Percentiles rank a stretch among this genome's conserved stretches.
These are phyloP conservation scores for Dicrostonyx torquatus DNA, from an alignment of 2,797 vertebrate species.

Conservation along the genomic window DNA sequence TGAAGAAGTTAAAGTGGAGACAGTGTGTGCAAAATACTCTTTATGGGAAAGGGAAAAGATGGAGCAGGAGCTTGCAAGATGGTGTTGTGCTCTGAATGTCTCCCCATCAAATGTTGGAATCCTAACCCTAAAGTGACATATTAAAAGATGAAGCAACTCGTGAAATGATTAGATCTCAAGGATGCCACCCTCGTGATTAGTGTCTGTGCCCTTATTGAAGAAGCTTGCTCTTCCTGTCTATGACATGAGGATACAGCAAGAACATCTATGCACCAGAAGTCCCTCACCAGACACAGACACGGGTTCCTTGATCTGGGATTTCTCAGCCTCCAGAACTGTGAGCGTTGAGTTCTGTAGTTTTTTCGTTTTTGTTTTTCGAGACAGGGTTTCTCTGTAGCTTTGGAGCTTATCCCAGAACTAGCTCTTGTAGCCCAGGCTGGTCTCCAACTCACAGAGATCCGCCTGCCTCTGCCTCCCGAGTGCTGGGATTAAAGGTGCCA, in stretches of 20 bases:
- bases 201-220: not conserved
- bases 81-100: not conserved
- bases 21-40: not conserved
- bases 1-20: not conserved
- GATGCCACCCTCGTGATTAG: not conserved
- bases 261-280: not conserved
- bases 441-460: no score
- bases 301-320: not conserved
- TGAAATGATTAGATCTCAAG: not conserved
- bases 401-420: no score
- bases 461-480: no score
- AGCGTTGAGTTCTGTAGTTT: not conserved
- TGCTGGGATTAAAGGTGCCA: no score
- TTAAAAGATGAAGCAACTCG: not conserved
- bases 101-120: not conserved
- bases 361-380: no score
- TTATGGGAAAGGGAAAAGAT: not conserved
- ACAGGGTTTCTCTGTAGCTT: no score
- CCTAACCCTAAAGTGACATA: not conserved
- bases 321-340: not conserved
- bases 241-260: not conserved
- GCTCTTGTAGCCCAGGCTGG: no score
- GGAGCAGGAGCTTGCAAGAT: not conserved
- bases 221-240: not conserved
- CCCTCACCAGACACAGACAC: not conserved